Conservation (phyloP, 2,797 vertebrate species). For the Cephalopachus bancanus region DNA sequence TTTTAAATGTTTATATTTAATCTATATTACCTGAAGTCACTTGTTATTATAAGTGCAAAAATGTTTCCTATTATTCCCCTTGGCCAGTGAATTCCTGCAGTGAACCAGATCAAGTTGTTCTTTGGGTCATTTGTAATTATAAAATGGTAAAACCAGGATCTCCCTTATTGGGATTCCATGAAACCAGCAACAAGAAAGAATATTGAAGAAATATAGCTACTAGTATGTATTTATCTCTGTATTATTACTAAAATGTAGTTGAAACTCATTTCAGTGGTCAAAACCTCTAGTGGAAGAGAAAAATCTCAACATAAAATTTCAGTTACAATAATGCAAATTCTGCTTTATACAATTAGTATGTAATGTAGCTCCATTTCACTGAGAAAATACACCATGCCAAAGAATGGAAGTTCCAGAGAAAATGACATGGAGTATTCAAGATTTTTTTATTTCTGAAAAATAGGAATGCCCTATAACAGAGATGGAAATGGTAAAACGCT, state of each 20-base stretch:
- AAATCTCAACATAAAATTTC: conserved; percentile 55
- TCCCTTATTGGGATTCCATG: conserved; percentile 29
- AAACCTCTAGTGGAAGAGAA: conserved; percentile 24
- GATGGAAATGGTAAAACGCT: conserved; percentile 24
- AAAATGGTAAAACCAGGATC: not conserved
- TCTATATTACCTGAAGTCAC: not conserved
- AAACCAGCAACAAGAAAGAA: conserved; percentile 46
- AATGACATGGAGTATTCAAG: not conserved
- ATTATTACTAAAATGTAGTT: conserved; percentile 26
- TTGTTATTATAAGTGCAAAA: conserved; percentile 3
- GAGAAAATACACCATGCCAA: conserved; percentile 32
- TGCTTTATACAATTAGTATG: conserved; percentile 25
- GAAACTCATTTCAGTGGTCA: conserved; percentile 44
- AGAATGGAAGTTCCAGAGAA: conserved; percentile 27
- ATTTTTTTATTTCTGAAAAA: conserved; percentile 49
- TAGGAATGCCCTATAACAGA: not conserved
- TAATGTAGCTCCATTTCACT: not conserved
- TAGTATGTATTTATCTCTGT: conserved; percentile 11
- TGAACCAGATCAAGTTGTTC: conserved; percentile 7
- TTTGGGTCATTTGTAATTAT: not conserved
- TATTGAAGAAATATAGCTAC: not conserved
- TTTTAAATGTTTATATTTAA: not conserved
- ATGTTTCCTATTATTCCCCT: conserved; percentile 40
- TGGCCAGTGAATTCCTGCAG: conserved; percentile 23
- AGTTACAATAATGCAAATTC: conserved; percentile 35